phyloP scores from a whole-genome alignment of 2,113 vertebrate genomes.

The Athene cunicularia region DNA sequence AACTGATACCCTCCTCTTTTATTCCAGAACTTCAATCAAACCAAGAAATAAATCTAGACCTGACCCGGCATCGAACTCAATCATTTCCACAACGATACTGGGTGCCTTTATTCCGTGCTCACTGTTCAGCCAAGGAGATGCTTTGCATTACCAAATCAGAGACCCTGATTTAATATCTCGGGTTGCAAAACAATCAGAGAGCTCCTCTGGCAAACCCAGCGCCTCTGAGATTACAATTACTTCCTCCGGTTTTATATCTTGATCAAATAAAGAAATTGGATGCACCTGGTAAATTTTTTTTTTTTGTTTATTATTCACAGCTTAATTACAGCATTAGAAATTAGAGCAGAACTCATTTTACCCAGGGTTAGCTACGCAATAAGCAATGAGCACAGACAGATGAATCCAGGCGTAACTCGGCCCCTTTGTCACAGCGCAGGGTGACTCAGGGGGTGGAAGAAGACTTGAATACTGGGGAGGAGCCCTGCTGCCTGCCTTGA shows the following conservation, averaged over 20 bases:
- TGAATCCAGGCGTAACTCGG: background rate
- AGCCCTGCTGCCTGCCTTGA: background rate
- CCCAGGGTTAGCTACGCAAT: fast-evolving
- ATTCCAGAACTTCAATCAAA: background rate
- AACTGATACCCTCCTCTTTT: background rate
- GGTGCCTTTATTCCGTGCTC: background rate
- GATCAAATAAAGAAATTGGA: background rate
- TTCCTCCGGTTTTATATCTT: background rate
- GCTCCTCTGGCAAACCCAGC: background rate
- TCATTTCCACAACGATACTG: background rate
- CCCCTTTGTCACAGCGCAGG: background rate
- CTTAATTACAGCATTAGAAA: background rate
- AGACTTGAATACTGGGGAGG: fast-evolving
- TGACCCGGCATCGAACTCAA: background rate
- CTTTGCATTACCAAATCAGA: background rate
- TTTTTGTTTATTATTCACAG: background rate
- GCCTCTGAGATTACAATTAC: background rate
- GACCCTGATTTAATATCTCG: background rate
- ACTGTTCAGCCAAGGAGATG: background rate
- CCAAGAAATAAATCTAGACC: background rate
- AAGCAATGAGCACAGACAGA: no score
- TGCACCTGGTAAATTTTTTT: background rate
- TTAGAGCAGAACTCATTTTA: background rate
- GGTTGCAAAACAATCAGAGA: background rate
- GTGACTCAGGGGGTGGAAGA: fast-evolving